A percentile compares a stretch with the other conserved stretches of the same genome.
phyloP scores from a whole-genome alignment of 2,888 invertebrate species.

The Piscicola geometra region DNA sequence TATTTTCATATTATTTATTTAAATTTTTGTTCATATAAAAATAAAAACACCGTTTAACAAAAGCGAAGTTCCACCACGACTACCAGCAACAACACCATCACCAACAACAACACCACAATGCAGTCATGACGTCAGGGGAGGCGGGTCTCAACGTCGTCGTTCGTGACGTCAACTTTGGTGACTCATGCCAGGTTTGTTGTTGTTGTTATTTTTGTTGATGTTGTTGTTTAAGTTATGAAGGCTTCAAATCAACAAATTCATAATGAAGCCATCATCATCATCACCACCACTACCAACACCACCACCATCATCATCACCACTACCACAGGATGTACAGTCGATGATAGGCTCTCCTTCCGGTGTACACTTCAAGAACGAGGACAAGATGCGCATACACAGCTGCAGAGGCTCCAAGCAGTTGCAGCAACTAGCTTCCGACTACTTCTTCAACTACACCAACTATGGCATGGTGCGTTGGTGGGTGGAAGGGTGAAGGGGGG shows the following conservation, averaged over 20 bases:
- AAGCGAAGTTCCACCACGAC: too few relatives aligned
- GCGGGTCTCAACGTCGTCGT: background rate
- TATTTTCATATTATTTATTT: too few relatives aligned
- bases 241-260: too few relatives aligned
- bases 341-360: constrained; percentile 84
- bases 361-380: constrained; percentile 94
- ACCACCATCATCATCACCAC: background rate
- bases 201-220: background rate
- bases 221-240: too few relatives aligned
- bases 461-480: constrained; percentile 74
- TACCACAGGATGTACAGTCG: constrained; percentile 69
- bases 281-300: background rate
- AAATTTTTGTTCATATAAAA: too few relatives aligned
- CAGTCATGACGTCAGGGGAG: background rate
- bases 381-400: constrained; percentile 93
- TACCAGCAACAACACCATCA: too few relatives aligned
- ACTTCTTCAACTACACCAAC: constrained; percentile 97
- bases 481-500: too few relatives aligned
- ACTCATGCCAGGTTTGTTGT: constrained; percentile 47
- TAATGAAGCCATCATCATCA: background rate
- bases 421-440: constrained; percentile 68
- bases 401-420: constrained; percentile 51
- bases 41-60: too few relatives aligned
- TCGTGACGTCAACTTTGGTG: constrained; percentile 50
- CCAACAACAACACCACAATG: too few relatives aligned